phyloP scores from a whole-genome alignment of 1,140 invertebrate species.

The Brachystomella parvula region DNA sequence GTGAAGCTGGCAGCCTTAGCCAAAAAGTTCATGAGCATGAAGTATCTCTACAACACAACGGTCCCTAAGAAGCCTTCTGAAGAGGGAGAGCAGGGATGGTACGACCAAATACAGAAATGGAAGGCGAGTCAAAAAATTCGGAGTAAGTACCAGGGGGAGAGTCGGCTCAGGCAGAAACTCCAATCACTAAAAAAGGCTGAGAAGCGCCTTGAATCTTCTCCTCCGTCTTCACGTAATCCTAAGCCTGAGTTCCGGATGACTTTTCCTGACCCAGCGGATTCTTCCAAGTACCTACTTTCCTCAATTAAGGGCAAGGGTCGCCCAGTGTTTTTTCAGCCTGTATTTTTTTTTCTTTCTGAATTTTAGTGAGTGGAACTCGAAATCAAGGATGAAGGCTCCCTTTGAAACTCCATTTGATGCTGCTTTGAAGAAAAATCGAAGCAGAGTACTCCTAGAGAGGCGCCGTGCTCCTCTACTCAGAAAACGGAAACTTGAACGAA shows the following conservation, averaged over 20 bases:
- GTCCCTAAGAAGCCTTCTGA: background rate
- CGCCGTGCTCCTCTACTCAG: background rate
- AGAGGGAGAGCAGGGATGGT: background rate
- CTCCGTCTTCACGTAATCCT: too few species aligned
- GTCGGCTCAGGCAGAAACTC: background rate
- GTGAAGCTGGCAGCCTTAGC: background rate
- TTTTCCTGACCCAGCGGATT: background rate
- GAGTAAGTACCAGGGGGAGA: background rate
- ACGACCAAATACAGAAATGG: background rate
- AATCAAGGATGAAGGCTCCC: background rate
- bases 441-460: background rate
- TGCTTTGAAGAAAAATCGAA: background rate
- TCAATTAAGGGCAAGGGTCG: background rate
- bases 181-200: background rate
- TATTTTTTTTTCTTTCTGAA: background rate
- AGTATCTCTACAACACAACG: background rate
- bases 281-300: background rate
- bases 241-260: too few species aligned
- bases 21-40: background rate
- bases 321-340: background rate
- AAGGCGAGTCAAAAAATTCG: background rate
- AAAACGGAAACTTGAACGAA: background rate
- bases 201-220: background rate
- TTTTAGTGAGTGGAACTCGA: background rate
- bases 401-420: background rate